Percentiles rank a stretch among this genome's conserved stretches.
Evolutionary conservation across 92 coral and sea anemone genomes (phyloP).

Genomic region (Heteractis magnifica): DNA sequence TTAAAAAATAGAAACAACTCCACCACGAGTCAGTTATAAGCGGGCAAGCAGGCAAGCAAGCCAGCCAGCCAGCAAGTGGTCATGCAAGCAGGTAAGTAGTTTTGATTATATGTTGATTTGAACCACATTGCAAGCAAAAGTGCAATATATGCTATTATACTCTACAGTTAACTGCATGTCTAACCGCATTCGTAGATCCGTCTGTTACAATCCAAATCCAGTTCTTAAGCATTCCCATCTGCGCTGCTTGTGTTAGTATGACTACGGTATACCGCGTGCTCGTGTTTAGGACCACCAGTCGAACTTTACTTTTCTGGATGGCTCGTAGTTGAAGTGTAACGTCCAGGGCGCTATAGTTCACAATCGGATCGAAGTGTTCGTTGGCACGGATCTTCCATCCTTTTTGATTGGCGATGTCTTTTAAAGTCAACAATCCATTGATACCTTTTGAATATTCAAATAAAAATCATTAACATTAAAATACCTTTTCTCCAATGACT

Average conservation of each 20-base stretch:
- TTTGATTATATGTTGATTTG: too few relatives aligned
- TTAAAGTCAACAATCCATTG: constrained; percentile 55
- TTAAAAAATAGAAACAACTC: too few relatives aligned
- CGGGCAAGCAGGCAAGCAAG: too few relatives aligned
- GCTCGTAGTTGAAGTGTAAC: constrained; percentile 40
- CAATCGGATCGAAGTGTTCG: constrained; percentile 56
- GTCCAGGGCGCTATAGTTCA: constrained; percentile 38
- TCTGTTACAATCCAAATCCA: constrained; percentile 73
- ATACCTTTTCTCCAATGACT: too few relatives aligned
- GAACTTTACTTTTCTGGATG: constrained; percentile 40
- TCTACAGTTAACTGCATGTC: not conserved
- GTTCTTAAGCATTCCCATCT: constrained; percentile 53
- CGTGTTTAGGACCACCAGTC: constrained; percentile 58
- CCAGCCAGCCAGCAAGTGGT: too few relatives aligned
- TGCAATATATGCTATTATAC: too few relatives aligned
- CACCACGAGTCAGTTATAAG: too few relatives aligned
- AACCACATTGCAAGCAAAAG: too few relatives aligned
- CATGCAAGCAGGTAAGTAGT: too few relatives aligned
- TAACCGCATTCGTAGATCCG: constrained; percentile 61
- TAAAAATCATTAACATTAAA: not conserved
- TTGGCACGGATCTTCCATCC: constrained; percentile 65
- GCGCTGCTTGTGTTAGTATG: constrained; percentile 51
- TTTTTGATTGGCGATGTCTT: constrained; percentile 61
- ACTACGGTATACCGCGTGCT: constrained; percentile 54
- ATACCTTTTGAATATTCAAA: constrained; percentile 32